Conservation (phyloP, 2,888 invertebrate genomes). For the Stratiomys singularior region DNA sequence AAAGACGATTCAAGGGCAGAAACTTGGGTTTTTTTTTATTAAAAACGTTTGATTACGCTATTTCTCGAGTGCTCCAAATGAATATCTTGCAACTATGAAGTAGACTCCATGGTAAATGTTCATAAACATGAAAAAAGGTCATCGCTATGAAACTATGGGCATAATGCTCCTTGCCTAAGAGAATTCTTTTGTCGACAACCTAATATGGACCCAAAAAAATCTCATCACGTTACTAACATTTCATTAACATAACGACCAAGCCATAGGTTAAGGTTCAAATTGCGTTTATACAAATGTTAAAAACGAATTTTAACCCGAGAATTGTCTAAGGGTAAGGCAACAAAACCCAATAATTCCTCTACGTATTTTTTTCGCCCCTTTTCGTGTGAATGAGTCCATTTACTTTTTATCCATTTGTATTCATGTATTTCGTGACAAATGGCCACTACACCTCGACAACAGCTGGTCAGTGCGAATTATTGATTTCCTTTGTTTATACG, state of each 20-base stretch:
- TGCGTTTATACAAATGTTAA: background rate
- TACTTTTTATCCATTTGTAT: background rate
- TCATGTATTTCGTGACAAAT: slow-evolving; percentile 15
- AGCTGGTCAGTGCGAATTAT: slow-evolving; percentile 3
- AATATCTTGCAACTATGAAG: too few species aligned
- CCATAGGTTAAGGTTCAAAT: background rate
- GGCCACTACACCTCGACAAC: background rate
- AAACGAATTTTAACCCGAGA: slow-evolving; percentile 6
- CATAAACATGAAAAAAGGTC: too few species aligned
- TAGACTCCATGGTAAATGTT: too few species aligned
- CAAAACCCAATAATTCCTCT: background rate
- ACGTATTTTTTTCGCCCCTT: too few species aligned
- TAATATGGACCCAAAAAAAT: too few species aligned
- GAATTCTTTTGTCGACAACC: too few species aligned
- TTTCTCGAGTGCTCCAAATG: too few species aligned
- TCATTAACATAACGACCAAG: background rate
- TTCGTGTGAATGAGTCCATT: background rate
- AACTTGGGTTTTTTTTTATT: too few species aligned
- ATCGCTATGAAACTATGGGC: too few species aligned
- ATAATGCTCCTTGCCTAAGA: too few species aligned
- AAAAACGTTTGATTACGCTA: too few species aligned
- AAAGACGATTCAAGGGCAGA: too few species aligned
- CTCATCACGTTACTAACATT: background rate
- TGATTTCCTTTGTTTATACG: slow-evolving; percentile 11
- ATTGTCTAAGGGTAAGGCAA: background rate